Conservation (phyloP, 2,113 vertebrate species). For the Tragulus kanchil region DNA sequence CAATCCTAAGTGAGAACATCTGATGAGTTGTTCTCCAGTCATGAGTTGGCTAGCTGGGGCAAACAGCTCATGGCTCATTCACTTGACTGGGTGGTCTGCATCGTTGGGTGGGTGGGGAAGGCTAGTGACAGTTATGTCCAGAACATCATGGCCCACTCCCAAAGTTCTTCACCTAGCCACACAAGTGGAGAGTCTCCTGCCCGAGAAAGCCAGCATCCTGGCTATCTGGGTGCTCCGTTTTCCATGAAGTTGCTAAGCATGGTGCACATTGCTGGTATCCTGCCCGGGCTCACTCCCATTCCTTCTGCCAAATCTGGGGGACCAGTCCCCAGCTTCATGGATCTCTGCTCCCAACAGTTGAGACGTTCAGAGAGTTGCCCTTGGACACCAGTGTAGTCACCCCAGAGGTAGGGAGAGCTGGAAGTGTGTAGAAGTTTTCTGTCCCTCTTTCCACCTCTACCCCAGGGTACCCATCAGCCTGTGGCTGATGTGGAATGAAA, state of each 20-base stretch:
- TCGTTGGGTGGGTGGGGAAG: not conserved
- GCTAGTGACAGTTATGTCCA: not conserved
- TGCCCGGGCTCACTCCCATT: not conserved
- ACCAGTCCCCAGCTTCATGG: not conserved
- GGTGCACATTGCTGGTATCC: rapidly evolving
- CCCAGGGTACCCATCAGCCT: not conserved
- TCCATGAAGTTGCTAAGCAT: not conserved
- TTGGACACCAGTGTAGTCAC: not conserved
- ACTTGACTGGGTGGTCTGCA: not conserved
- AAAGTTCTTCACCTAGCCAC: not conserved
- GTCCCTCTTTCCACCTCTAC: not conserved
- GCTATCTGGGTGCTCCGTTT: not conserved
- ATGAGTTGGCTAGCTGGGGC: not conserved
- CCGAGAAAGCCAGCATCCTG: not conserved
- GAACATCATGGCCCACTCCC: not conserved
- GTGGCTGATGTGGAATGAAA: not conserved
- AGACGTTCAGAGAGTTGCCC: not conserved
- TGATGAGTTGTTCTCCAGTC: not conserved
- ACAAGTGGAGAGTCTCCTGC: not conserved
- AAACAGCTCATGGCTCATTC: not conserved
- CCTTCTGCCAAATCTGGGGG: not conserved
- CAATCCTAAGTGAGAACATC: not conserved
- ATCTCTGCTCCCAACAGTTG: not conserved
- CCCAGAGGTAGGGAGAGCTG: not conserved
- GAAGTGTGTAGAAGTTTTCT: not conserved